Conservation (phyloP, 2,888 invertebrate species). For the Myathropa florea region DNA sequence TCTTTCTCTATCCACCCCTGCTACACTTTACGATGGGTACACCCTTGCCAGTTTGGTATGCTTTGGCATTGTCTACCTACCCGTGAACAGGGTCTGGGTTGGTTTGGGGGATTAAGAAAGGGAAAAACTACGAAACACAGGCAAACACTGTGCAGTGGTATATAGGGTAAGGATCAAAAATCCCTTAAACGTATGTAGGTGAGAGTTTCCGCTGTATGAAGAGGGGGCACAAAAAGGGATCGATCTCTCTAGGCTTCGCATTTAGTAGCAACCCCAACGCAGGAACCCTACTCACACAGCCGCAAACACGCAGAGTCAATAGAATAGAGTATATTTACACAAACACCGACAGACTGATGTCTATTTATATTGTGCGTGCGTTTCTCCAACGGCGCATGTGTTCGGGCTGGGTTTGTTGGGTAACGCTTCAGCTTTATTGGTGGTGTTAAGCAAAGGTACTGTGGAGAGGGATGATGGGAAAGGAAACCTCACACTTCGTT, state of each 20-base stretch:
- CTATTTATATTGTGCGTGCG: slow-evolving; percentile 63
- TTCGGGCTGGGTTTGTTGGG: slow-evolving; percentile 25
- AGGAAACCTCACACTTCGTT: slow-evolving; percentile 66
- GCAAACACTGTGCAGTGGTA: not conserved
- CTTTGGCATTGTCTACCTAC: slow-evolving; percentile 3
- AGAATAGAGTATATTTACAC: slow-evolving; percentile 14
- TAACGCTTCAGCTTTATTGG: slow-evolving; percentile 60
- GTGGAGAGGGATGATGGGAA: slow-evolving; percentile 34
- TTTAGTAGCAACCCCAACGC: slow-evolving; percentile 38
- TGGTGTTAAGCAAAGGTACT: slow-evolving; percentile 46
- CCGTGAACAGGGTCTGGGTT: not conserved
- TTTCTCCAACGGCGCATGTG: slow-evolving; percentile 58
- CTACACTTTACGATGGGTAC: slow-evolving; percentile 7
- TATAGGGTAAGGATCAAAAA: slow-evolving; percentile 62
- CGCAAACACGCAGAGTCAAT: not conserved
- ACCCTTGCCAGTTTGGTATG: not conserved
- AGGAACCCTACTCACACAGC: not conserved
- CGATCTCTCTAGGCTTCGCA: slow-evolving; percentile 53
- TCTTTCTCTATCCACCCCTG: slow-evolving; percentile 28
- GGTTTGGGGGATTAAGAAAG: slow-evolving; percentile 29
- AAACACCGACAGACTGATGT: slow-evolving; percentile 15
- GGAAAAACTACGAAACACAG: not conserved
- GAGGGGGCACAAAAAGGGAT: slow-evolving; percentile 53
- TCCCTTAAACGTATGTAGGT: slow-evolving; percentile 31
- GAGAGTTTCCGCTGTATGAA: not conserved